Conservation (phyloP, 2,113 vertebrate species). For the Hippocampus abdominalis region DNA sequence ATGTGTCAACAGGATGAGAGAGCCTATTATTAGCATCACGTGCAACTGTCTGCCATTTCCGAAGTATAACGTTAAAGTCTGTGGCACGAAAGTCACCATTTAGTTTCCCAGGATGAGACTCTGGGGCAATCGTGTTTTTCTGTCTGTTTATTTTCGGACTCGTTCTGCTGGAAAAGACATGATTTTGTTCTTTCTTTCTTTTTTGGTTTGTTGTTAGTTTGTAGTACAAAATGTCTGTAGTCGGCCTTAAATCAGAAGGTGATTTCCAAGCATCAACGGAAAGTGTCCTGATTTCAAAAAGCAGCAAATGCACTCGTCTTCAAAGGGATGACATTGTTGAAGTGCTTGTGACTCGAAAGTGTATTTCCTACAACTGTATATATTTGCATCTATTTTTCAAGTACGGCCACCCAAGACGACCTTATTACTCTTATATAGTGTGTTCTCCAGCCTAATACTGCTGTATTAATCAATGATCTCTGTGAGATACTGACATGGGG, state of each 20-base stretch:
- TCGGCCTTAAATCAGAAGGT: background rate
- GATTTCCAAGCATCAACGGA: background rate
- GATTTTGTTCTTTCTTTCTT: background rate
- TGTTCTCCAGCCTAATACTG: conserved; percentile 73
- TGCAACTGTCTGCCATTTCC: background rate
- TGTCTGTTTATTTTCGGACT: background rate
- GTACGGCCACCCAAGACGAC: conserved; percentile 61
- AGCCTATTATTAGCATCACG: background rate
- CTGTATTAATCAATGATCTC: conserved; percentile 86
- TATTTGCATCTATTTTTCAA: conserved; percentile 73
- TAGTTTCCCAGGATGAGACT: background rate
- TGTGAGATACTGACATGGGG: conserved; percentile 83
- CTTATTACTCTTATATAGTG: conserved; percentile 65
- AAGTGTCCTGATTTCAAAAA: conserved; percentile 25
- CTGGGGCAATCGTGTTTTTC: background rate
- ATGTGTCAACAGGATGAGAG: background rate
- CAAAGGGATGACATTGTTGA: conserved; percentile 24
- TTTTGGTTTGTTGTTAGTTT: background rate
- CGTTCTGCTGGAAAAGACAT: background rate
- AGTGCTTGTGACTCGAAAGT: conserved; percentile 33
- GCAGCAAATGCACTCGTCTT: conserved; percentile 38
- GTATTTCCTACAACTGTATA: conserved; percentile 62
- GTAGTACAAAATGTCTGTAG: background rate
- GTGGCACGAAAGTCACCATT: background rate
- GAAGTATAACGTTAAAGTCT: background rate